Evolutionary conservation across 2,888 invertebrate genomes (phyloP), one percentile per base, ranked within the genome.

Genomic region (Boloria euphrosyne): DNA sequence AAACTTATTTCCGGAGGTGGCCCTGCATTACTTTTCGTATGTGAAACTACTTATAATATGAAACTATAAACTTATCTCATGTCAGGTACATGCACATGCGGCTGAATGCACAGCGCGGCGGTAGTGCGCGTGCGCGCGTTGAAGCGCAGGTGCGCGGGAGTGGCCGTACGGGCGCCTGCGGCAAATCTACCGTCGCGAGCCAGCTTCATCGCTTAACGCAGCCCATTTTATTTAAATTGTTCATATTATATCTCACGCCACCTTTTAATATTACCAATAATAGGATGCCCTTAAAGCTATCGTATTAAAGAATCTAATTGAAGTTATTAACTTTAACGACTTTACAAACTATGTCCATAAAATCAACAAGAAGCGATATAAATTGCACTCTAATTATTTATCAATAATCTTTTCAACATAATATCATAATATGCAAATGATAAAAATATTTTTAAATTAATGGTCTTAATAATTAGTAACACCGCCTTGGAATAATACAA

Each of bases 61-160:
- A 18, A 52, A 13, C 7, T 10, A 52, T 52, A 1, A 2, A 53
- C 10, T 31, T n/a, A 10, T 27, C 16, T 52, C 27, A 52, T 27
- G 1, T 22, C 22, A 22, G 3, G 22, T 22, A 22, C 22, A 22
- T 22, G 22, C n/a, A n/a, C n/a, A n/a, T n/a, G n/a, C n/a, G n/a
- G n/a, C 16, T 44, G 17, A 44, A 47, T 18, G 50, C 50, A 27
- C 22, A 13, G 22, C 22, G 22, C 22, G n/a, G 46, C 46, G 10
- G 17, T 31, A 49, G n/a, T 57, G 66, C 49, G 61, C 58, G 54
- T 44, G 68, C 68, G 66, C 68, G 67, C 62, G 59, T 27, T 31
- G 62, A n/a, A 0, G 44, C 44, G 58, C 64, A 58, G 64, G 64
- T 59, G 66, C 66, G 54, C 68, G 54, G 68, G 55, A 59, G 62